Evolutionary conservation across 2,888 invertebrate genomes (phyloP).

Genomic region (Cantharis nigra): DNA sequence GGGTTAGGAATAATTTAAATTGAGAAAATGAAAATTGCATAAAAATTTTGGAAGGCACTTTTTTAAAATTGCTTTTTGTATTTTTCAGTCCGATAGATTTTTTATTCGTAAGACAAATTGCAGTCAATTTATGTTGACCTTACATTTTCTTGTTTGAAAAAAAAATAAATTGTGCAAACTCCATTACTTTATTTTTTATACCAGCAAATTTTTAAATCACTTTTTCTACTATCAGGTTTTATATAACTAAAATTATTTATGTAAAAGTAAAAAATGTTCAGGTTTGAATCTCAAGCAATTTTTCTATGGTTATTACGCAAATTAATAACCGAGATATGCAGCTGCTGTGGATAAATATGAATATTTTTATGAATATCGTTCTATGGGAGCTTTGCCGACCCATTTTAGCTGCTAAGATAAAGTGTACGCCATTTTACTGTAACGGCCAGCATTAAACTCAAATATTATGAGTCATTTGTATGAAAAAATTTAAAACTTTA

Average conservation of each 20-base stretch:
- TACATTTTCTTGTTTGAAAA: not conserved
- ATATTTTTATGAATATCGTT: constrained; percentile 35
- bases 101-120: constrained; percentile 3
- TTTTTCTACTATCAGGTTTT: not conserved
- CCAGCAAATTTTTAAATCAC: not conserved
- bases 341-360: constrained; percentile 35
- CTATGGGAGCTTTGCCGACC: constrained; percentile 33
- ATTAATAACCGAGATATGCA: constrained; percentile 39
- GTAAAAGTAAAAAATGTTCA: constrained; percentile 13
- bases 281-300: constrained; percentile 29
- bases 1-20: not conserved
- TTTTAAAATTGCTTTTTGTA: not conserved
- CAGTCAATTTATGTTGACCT: constrained; percentile 6
- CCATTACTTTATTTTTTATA: not conserved
- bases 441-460: constrained; percentile 15
- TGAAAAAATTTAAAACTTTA: constrained; percentile 5
- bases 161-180: not conserved
- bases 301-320: constrained; percentile 36
- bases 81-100: not conserved
- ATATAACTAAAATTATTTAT: not conserved
- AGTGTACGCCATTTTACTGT: constrained; percentile 32
- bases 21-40: not conserved
- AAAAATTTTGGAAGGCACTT: not conserved
- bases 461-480: constrained; percentile 1
- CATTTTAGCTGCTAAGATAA: constrained; percentile 32